phyloP scores from a whole-genome alignment of 1,140 invertebrate species.

The Ips typographus region DNA sequence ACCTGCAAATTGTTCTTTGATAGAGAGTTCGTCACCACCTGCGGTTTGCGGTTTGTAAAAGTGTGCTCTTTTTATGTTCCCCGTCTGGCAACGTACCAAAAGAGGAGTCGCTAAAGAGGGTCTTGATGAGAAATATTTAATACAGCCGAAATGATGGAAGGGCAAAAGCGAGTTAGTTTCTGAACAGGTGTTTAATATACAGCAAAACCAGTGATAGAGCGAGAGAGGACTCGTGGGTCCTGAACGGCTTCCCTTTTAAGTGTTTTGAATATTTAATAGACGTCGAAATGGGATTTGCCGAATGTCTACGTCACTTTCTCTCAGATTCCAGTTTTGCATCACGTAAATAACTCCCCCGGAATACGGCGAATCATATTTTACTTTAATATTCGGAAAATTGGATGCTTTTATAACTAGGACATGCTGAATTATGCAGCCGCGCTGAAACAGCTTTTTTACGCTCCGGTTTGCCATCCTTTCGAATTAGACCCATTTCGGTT shows the following conservation, averaged over 20 bases:
- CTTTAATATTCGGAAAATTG: constrained; percentile 32
- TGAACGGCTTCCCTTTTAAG: constrained; percentile 27
- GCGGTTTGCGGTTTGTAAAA: not conserved
- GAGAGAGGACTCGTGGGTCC: constrained; percentile 24
- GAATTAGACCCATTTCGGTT: not conserved
- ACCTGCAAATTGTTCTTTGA: constrained; percentile 25
- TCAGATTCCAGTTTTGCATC: constrained; percentile 32
- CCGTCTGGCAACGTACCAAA: too few relatives aligned
- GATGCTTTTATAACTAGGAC: constrained; percentile 29
- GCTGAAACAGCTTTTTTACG: constrained; percentile 9
- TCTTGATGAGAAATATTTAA: not conserved
- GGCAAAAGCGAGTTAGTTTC: not conserved
- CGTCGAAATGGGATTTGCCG: constrained; percentile 34
- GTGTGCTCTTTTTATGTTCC: too few relatives aligned
- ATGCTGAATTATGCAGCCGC: constrained; percentile 18
- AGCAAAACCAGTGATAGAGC: not conserved
- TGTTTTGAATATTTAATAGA: constrained; percentile 37
- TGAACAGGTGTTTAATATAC: constrained; percentile 31
- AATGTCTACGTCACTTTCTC: constrained; percentile 32
- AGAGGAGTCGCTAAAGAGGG: too few relatives aligned
- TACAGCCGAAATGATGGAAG: not conserved
- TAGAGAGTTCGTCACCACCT: constrained; percentile 5
- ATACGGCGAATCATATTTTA: constrained; percentile 26
- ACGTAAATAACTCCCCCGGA: constrained; percentile 15
- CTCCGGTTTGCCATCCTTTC: not conserved